phyloP scores from a whole-genome alignment of 2,888 invertebrate species.

The Myathropa florea region DNA sequence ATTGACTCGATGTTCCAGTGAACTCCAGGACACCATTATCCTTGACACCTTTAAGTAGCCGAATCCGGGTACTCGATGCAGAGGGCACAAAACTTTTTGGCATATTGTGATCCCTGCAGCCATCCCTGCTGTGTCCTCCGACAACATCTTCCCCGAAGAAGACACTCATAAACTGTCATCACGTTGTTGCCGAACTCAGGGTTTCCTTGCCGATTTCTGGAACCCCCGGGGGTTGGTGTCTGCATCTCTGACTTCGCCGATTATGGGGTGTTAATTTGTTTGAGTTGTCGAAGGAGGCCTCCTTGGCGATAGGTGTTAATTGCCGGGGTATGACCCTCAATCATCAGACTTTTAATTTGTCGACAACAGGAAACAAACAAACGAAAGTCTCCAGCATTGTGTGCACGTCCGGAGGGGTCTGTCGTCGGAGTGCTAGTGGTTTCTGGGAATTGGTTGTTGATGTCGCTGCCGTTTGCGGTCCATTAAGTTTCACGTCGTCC shows the following conservation, averaged over 20 bases:
- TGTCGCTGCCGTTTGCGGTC: slow-evolving; percentile 40
- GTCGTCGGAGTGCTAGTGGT: not conserved
- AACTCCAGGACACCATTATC: slow-evolving; percentile 62
- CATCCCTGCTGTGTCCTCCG: slow-evolving; percentile 21
- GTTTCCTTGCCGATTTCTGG: slow-evolving; percentile 48
- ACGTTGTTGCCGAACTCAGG: slow-evolving; percentile 26
- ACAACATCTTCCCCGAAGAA: slow-evolving; percentile 22
- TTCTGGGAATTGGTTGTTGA: slow-evolving; percentile 36
- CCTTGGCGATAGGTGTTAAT: slow-evolving; percentile 57
- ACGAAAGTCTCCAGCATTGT: not conserved
- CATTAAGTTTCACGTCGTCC: slow-evolving; percentile 51
- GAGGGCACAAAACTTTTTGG: slow-evolving; percentile 72
- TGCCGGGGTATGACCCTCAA: slow-evolving; percentile 42
- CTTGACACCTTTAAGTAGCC: slow-evolving; percentile 76
- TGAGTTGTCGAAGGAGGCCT: slow-evolving; percentile 7
- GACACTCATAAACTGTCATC: slow-evolving; percentile 52
- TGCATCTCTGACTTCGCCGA: slow-evolving; percentile 20
- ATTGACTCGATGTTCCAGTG: not conserved
- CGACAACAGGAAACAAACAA: not conserved
- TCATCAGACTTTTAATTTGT: slow-evolving; percentile 11
- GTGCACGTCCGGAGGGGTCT: not conserved
- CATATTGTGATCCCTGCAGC: slow-evolving; percentile 38
- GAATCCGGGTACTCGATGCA: slow-evolving; percentile 37
- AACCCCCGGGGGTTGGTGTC: slow-evolving; percentile 36
- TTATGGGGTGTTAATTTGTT: slow-evolving; percentile 46